Percentiles rank a stretch among this genome's conserved stretches.
phyloP scores from a whole-genome alignment of 1,140 invertebrate genomes.

The Globodera rostochiensis region DNA sequence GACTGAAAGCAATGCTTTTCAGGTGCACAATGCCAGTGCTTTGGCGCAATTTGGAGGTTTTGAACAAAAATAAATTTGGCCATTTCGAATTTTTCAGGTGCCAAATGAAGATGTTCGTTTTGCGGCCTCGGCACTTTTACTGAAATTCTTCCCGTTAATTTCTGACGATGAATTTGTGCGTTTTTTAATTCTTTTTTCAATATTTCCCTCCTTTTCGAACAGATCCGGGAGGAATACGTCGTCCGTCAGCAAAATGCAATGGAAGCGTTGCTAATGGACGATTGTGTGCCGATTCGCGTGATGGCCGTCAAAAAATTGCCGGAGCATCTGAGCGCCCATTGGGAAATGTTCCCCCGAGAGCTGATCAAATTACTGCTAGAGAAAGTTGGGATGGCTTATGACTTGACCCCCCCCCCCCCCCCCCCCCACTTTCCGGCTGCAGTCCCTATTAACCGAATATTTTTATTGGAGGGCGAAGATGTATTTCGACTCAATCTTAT shows the following conservation, averaged over 20 bases:
- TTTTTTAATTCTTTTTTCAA: constrained; percentile 24
- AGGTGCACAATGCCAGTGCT: constrained; percentile 31
- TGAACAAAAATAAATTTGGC: neutral
- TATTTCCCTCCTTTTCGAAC: constrained; percentile 1
- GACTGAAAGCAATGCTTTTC: constrained; percentile 31
- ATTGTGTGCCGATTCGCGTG: constrained; percentile 38
- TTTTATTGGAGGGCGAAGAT: too few relatives aligned
- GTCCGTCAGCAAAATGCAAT: constrained; percentile 30
- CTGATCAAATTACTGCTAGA: constrained; percentile 33
- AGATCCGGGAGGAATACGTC: constrained; percentile 35
- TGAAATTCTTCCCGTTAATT: constrained; percentile 34
- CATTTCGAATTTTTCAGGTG: constrained; percentile 7
- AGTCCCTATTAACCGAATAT: too few relatives aligned
- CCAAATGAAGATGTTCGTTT: constrained; percentile 33
- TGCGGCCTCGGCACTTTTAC: constrained; percentile 25
- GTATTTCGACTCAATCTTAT: too few relatives aligned
- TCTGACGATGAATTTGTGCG: constrained; percentile 35
- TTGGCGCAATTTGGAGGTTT: constrained; percentile 34
- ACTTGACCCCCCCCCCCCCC: too few relatives aligned
- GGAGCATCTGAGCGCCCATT: constrained; percentile 30
- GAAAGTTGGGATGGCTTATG: neutral
- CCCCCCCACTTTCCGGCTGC: too few relatives aligned
- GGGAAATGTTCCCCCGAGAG: constrained; percentile 32
- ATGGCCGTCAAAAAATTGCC: constrained; percentile 27
- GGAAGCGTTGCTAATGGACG: constrained; percentile 32